A percentile compares a stretch with the other conserved stretches of the same genome.
Conservation (phyloP, 2,113 vertebrate species). For the Loxodonta africana region DNA sequence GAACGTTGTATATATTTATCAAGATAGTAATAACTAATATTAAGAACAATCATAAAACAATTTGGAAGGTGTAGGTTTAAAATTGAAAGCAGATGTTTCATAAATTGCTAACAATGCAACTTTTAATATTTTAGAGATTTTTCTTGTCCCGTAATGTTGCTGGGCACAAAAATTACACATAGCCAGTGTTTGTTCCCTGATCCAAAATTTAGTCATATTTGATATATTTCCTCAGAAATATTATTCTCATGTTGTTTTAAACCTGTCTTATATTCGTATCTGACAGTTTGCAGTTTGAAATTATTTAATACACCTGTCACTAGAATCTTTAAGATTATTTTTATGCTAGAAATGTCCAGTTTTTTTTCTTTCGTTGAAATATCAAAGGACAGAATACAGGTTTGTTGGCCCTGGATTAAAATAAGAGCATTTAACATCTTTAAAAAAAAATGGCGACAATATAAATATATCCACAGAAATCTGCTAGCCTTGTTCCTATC, state of each 20-base stretch:
- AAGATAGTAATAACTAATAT: not conserved
- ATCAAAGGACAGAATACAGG: not conserved
- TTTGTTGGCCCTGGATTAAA: not conserved
- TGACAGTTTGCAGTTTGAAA: not conserved
- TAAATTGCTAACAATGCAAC: not conserved
- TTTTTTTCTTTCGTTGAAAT: not conserved
- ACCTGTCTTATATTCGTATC: not conserved
- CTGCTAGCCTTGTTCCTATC: not conserved
- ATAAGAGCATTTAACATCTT: not conserved
- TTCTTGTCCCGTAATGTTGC: not conserved
- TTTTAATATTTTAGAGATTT: constrained; percentile 31
- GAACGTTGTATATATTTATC: not conserved
- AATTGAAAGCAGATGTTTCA: not conserved
- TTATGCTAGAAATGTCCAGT: not conserved
- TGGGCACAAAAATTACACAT: not conserved
- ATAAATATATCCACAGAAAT: not conserved
- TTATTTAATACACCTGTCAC: not conserved
- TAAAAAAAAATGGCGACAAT: not conserved
- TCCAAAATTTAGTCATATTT: not conserved
- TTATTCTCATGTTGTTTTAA: not conserved
- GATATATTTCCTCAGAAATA: not conserved
- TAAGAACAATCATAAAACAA: not conserved
- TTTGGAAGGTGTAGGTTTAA: not conserved
- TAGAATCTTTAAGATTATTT: not conserved
- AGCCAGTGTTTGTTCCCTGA: constrained; percentile 33